Evolutionary conservation across 37 sponge, comb jelly and placozoan species (phyloP).

Genomic region (Mnemiopsis leidyi): DNA sequence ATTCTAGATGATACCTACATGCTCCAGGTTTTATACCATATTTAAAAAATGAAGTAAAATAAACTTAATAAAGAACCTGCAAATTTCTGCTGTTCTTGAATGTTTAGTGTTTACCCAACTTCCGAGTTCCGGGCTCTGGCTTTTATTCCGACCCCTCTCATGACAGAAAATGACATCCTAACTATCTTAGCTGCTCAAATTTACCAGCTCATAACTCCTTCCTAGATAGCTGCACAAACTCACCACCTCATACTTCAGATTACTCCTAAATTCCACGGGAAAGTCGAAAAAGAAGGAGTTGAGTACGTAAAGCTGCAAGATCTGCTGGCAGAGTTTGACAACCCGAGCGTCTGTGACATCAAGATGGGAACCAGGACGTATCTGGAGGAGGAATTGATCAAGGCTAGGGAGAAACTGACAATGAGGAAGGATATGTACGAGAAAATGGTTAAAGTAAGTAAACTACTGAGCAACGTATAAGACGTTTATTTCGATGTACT

Average conservation of each 20-base stretch:
- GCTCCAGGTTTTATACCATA: conserved; percentile 4
- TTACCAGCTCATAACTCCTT: no score
- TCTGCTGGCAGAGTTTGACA: conserved; percentile 89
- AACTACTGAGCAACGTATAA: no score
- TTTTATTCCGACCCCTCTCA: no score
- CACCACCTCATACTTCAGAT: not conserved
- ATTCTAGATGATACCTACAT: not conserved
- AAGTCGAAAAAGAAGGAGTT: conserved; percentile 72
- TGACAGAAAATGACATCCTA: no score
- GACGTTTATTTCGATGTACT: no score
- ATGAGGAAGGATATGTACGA: conserved; percentile 92
- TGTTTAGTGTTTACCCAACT: no score
- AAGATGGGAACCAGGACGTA: conserved; percentile 94
- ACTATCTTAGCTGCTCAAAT: no score
- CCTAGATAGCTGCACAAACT: no score
- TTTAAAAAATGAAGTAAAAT: no score
- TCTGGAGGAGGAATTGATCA: conserved; percentile 86
- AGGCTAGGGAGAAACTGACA: conserved; percentile 72
- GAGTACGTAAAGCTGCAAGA: conserved; percentile 94
- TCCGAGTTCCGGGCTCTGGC: no score
- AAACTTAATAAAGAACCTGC: no score
- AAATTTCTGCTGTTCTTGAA: no score
- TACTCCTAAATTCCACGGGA: conserved; percentile 78
- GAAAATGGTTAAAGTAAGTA: conserved; percentile 78
- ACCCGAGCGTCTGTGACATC: conserved; percentile 97